Percentiles rank a stretch among this genome's conserved stretches.
Evolutionary conservation across 2,888 invertebrate species (phyloP).

Genomic region (Amorpha juglandis): DNA sequence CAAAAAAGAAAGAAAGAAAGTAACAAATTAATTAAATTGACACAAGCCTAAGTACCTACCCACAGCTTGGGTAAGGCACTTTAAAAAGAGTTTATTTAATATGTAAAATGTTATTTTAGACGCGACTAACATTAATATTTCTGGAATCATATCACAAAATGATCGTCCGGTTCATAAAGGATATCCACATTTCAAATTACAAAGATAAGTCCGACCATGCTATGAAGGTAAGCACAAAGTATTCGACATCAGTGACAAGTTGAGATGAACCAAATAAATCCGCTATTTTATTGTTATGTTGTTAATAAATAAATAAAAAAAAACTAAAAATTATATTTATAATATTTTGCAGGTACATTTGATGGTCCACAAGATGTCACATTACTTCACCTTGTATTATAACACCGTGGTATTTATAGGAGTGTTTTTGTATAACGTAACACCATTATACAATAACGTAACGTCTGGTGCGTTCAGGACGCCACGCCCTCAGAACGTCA

Average conservation of each 20-base stretch:
- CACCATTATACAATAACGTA: constrained; percentile 32
- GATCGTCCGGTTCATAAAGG: constrained; percentile 32
- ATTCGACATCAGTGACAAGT: neutral
- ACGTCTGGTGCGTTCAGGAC: constrained; percentile 20
- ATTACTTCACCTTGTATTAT: constrained; percentile 28
- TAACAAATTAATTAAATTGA: too few species aligned
- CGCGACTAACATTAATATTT: constrained; percentile 31
- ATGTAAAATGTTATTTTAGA: constrained; percentile 31
- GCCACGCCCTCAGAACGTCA: constrained; percentile 27
- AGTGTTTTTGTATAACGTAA: constrained; percentile 26
- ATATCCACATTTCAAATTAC: constrained; percentile 37
- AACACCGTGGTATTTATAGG: constrained; percentile 14
- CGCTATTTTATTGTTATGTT: too few species aligned
- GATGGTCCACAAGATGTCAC: constrained; percentile 29
- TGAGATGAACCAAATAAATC: too few species aligned
- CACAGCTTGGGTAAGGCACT: neutral
- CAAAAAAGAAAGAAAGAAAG: too few species aligned
- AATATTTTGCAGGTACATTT: constrained; percentile 32
- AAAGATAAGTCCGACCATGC: constrained; percentile 38
- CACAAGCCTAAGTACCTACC: too few species aligned
- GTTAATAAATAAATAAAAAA: too few species aligned
- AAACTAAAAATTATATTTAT: too few species aligned
- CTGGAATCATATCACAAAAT: constrained; percentile 32
- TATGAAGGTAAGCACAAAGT: constrained; percentile 35
- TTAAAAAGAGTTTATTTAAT: neutral